phyloP scores from a whole-genome alignment of 2,888 invertebrate genomes.

The Lordiphosa andalusiaca region DNA sequence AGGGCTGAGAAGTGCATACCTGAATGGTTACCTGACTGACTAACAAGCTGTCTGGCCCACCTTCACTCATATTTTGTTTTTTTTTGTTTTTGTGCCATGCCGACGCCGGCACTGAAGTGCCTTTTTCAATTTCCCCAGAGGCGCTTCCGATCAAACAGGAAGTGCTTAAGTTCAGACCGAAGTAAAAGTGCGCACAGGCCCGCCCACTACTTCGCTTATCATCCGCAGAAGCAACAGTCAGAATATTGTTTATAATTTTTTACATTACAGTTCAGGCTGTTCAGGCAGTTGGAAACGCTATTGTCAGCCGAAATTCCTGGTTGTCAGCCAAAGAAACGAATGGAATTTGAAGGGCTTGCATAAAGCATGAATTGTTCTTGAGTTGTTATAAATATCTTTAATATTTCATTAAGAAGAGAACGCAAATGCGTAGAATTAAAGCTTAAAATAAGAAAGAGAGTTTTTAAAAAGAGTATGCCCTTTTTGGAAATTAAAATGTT shows the following conservation, averaged over 20 bases:
- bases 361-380: too few species aligned
- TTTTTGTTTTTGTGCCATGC: constrained; percentile 11
- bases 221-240: constrained; percentile 24
- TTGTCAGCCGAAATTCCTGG: not conserved
- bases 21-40: constrained; percentile 39
- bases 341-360: too few species aligned
- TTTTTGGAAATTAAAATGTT: too few species aligned
- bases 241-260: not conserved
- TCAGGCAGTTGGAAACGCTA: constrained; percentile 9
- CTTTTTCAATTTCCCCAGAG: constrained; percentile 79
- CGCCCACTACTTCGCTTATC: constrained; percentile 24
- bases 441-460: too few species aligned
- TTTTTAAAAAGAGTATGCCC: too few species aligned
- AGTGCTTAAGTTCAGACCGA: constrained; percentile 77
- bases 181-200: constrained; percentile 47
- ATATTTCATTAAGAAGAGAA: too few species aligned
- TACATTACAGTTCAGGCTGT: not conserved
- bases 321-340: too few species aligned
- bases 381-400: too few species aligned
- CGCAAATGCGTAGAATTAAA: too few species aligned
- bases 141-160: constrained; percentile 80
- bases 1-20: constrained; percentile 45
- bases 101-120: constrained; percentile 67
- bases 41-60: constrained; percentile 39
- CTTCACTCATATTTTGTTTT: constrained; percentile 50